These are phyloP conservation scores for Blastobasis lacticolella DNA, from an alignment of 2,888 invertebrate species.

Conservation along the genomic window DNA sequence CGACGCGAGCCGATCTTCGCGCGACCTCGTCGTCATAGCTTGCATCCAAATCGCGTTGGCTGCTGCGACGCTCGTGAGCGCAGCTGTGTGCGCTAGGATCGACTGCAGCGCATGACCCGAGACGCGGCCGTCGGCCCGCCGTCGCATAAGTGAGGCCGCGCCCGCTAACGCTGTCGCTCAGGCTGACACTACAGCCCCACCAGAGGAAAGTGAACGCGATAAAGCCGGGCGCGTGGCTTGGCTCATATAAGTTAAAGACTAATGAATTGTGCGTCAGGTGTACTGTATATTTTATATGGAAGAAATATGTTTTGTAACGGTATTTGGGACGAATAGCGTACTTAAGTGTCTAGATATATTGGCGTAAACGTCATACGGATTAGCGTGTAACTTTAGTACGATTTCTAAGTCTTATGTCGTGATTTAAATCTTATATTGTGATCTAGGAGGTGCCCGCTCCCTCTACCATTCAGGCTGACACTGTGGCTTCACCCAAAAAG, in stretches of 20 bases:
- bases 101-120: constrained; percentile 68
- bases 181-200: constrained; percentile 36
- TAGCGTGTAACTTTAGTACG: too few relatives aligned
- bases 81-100: constrained; percentile 69
- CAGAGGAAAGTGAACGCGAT: constrained; percentile 46
- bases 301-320: too few relatives aligned
- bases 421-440: too few relatives aligned
- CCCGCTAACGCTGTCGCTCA: constrained; percentile 29
- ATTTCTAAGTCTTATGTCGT: too few relatives aligned
- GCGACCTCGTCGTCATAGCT: constrained; percentile 64
- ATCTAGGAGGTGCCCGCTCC: constrained; percentile 43
- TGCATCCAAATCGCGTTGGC: constrained; percentile 67
- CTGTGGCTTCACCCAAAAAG: constrained; percentile 36
- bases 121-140: constrained; percentile 50
- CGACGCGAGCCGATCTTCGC: constrained; percentile 51
- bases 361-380: too few relatives aligned
- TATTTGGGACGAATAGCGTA: too few relatives aligned
- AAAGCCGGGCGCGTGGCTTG: constrained; percentile 74
- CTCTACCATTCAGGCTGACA: constrained; percentile 30
- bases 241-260: constrained; percentile 59
- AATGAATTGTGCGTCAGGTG: too few relatives aligned
- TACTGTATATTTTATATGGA: too few relatives aligned
- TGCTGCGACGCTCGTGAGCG: constrained; percentile 63
- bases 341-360: too few relatives aligned
- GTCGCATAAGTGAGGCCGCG: constrained; percentile 52